These are phyloP conservation scores for Pardalotus punctatus DNA, from an alignment of 2,113 vertebrate genomes.

Conservation along the genomic window DNA sequence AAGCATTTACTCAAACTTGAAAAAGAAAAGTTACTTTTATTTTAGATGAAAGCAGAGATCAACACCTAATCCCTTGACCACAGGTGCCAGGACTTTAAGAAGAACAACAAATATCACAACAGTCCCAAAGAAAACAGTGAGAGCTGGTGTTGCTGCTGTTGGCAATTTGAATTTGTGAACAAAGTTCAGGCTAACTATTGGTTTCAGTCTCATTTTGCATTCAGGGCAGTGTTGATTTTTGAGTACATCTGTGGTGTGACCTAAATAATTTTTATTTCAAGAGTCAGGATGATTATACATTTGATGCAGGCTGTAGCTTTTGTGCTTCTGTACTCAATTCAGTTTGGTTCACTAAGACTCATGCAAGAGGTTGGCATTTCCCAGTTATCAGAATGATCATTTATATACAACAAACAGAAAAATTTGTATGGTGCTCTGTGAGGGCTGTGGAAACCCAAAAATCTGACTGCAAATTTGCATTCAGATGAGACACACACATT, in stretches of 20 bases:
- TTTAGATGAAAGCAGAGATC: slow-evolving; percentile 21
- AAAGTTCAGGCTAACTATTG: slow-evolving; percentile 36
- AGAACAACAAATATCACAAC: slow-evolving; percentile 60
- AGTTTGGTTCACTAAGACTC: not conserved
- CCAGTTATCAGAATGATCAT: not conserved
- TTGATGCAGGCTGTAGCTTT: not conserved
- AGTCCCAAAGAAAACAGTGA: slow-evolving; percentile 48
- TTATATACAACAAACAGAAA: not conserved
- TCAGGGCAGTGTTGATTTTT: slow-evolving; percentile 12
- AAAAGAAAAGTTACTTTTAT: slow-evolving; percentile 16
- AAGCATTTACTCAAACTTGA: not conserved
- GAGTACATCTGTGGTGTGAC: not conserved
- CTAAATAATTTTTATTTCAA: not conserved
- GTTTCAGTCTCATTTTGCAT: slow-evolving; percentile 29
- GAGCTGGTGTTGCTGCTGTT: not conserved
- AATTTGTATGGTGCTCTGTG: not conserved
- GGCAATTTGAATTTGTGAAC: slow-evolving; percentile 39
- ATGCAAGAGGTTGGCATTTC: not conserved
- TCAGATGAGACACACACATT: not conserved
- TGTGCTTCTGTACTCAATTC: not conserved
- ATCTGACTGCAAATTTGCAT: not conserved
- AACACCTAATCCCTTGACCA: slow-evolving; percentile 45
- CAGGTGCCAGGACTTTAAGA: slow-evolving; percentile 47
- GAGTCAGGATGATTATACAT: not conserved
- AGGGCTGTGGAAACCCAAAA: not conserved